Evolutionary conservation across 2,888 invertebrate species (phyloP), one percentile per base, ranked within the genome.

Genomic region (Prosapia bicincta): DNA sequence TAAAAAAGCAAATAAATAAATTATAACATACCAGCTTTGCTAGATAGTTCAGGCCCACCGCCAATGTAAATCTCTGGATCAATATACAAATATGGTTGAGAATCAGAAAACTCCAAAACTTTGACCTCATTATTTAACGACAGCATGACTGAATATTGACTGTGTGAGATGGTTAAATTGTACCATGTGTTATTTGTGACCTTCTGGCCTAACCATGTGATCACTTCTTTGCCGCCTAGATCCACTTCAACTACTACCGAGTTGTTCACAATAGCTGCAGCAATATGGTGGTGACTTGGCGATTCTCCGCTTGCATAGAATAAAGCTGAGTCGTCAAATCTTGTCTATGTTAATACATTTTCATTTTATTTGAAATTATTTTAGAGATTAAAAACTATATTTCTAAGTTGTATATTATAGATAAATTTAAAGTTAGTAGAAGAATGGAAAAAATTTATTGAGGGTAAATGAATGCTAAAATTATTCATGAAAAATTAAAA

Each of bases 61-160:
- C 95, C 95, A 80, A 97, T 93, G 84, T 96, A 97, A 80, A 97
- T 95, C 85, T 96, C 95, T 38, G 97, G 97, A 87, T 97, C 97
- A 79, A 97, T 95, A 81, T 95, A 93, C 78, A 97, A 88, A 83
- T 93, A 90, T 72, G 88, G 87, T 77, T 88, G 89, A 83, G 90
- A 89, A 13, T 92, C 92, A 13, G 79, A 78, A n/a, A 82, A 77
- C 38, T 75, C 91, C 72, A 94, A 88, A 0, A 89, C 86, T 81
- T 91, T 90, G 32, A 87, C 89, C 82, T 92, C 91, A 70, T 90
- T 88, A 85, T 97, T 95, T 65, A 97, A 86, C 79, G 92, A 90
- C 20, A 97, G 89, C 80, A 89, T 88, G 0, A 97, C 89, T 20
- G 87, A 88, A 79, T 91, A 90, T 75, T 92, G 91, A 81, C 92